Evolutionary conservation across 2,797 vertebrate genomes (phyloP).

Genomic region (Sphenopsis melanotis): DNA sequence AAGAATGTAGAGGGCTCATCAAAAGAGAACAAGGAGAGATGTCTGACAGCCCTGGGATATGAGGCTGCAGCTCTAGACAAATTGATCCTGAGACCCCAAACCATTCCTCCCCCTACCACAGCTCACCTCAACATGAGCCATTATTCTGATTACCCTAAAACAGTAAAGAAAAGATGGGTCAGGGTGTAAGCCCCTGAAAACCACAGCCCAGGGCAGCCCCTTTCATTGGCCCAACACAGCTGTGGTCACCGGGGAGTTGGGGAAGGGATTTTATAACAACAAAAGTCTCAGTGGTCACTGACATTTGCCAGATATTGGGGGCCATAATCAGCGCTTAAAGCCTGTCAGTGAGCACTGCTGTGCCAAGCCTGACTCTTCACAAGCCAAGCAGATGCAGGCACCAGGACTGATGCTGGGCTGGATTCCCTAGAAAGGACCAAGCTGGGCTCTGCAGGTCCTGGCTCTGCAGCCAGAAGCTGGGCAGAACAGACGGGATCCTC

Average conservation of each 20-base stretch:
- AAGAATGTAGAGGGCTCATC: not conserved
- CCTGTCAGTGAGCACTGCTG: rapidly evolving
- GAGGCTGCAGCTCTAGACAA: not conserved
- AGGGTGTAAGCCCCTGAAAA: not conserved
- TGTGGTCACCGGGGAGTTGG: rapidly evolving
- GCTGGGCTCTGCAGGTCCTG: not conserved
- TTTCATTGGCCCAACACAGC: not conserved
- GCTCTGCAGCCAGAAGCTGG: not conserved
- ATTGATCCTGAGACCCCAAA: not conserved
- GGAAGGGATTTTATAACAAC: not conserved
- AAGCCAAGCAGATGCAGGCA: not conserved
- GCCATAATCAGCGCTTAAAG: not conserved
- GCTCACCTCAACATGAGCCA: rapidly evolving
- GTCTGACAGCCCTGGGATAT: not conserved
- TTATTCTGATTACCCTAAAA: not conserved
- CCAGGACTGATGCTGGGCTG: not conserved
- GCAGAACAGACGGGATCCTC: not conserved
- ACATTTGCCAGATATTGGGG: rapidly evolving
- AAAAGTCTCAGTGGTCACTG: not conserved
- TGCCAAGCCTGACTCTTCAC: not conserved
- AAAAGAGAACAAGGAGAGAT: not conserved
- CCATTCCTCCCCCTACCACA: not conserved
- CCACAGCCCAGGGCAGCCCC: not conserved
- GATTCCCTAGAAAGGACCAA: not conserved
- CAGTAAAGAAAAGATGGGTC: not conserved